A percentile compares a stretch with the other conserved stretches of the same genome.
phyloP scores from a whole-genome alignment of 1,140 invertebrate species.

The Brachionus asplanchnoidis region DNA sequence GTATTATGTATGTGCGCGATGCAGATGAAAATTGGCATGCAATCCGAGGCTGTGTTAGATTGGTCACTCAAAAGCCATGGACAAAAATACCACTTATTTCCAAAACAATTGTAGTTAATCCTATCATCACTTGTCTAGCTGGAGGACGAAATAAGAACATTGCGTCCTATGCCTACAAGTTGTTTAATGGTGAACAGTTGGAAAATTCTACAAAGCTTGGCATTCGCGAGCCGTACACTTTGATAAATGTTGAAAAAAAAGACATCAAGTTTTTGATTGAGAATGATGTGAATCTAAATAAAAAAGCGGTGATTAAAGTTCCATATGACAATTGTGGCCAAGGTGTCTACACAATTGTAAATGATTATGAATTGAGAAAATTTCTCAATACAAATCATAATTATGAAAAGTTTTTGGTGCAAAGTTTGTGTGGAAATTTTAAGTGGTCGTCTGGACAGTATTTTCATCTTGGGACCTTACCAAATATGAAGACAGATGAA shows the following conservation, averaged over 20 bases:
- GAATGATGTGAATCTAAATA: neutral
- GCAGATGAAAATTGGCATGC: neutral
- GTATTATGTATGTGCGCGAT: neutral
- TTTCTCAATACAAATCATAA: neutral
- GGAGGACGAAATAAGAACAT: conserved; percentile 22
- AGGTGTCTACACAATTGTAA: conserved; percentile 31
- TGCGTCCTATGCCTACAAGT: neutral
- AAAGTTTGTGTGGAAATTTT: neutral
- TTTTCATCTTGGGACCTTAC: conserved; percentile 13
- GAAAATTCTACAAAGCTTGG: neutral
- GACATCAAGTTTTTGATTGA: neutral
- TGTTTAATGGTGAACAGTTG: conserved; percentile 17
- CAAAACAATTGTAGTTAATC: conserved; percentile 18
- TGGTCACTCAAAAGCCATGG: conserved; percentile 20
- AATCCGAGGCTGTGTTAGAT: neutral
- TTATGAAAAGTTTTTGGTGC: conserved; percentile 31
- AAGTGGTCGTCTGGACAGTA: conserved; percentile 19
- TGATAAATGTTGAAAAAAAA: neutral
- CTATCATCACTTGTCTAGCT: conserved; percentile 3
- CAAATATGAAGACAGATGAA: neutral
- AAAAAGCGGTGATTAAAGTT: conserved; percentile 15
- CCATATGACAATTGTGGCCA: conserved; percentile 33
- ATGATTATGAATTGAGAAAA: neutral
- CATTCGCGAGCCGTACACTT: neutral
- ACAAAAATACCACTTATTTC: conserved; percentile 13